A percentile compares a stretch with the other conserved stretches of the same genome.
These are phyloP conservation scores for Belgica antarctica DNA, from an alignment of 2,888 invertebrate genomes.

Conservation along the genomic window DNA sequence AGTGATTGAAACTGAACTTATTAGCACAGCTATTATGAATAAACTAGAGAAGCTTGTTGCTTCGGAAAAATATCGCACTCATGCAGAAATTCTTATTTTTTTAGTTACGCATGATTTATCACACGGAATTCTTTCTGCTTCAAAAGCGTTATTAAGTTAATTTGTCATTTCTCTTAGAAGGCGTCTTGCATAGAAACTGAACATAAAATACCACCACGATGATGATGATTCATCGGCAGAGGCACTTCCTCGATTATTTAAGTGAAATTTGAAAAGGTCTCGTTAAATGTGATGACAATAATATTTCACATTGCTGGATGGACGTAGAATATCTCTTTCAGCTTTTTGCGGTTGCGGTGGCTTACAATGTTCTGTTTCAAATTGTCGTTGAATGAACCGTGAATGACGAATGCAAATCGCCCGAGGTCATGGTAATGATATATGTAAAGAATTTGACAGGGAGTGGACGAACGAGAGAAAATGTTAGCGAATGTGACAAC, in stretches of 20 bases:
- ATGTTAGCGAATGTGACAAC: no score
- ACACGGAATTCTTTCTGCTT: conserved; percentile 21
- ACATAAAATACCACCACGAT: not conserved
- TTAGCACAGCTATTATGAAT: conserved; percentile 15
- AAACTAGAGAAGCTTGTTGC: not conserved
- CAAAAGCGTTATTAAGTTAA: conserved; percentile 36
- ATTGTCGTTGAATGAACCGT: conserved; percentile 5
- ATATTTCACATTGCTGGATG: not conserved
- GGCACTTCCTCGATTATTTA: conserved; percentile 38
- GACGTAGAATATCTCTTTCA: no score
- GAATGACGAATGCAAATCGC: conserved; percentile 8
- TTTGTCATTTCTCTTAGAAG: conserved; percentile 29
- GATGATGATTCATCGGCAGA: conserved; percentile 30
- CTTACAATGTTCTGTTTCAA: no score
- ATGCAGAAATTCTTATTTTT: not conserved
- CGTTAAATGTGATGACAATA: not conserved
- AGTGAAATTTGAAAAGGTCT: conserved; percentile 29
- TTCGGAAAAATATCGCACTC: not conserved
- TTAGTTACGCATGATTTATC: conserved; percentile 41
- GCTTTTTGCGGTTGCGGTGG: no score
- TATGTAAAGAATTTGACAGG: no score
- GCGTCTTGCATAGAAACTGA: not conserved
- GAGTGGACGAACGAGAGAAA: no score
- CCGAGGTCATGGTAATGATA: no score
- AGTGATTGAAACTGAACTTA: not conserved